A percentile compares a stretch with the other conserved stretches of the same genome.
These are phyloP conservation scores for Pantelozetes paolii DNA, from an alignment of 2,888 invertebrate species.

Conservation along the genomic window DNA sequence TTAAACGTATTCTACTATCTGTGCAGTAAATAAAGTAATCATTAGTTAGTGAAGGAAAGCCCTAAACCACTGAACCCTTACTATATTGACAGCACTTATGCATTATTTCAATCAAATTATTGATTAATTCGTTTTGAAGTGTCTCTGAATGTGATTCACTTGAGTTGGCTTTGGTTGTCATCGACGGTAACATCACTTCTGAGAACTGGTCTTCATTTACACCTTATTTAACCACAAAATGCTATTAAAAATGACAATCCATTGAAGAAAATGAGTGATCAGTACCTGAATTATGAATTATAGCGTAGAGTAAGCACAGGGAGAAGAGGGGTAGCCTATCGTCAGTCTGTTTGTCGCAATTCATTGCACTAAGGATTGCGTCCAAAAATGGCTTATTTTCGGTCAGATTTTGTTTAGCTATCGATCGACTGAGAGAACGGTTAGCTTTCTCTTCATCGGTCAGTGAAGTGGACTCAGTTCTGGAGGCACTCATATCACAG, in stretches of 20 bases:
- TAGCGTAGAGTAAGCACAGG: constrained; percentile 83
- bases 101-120: constrained; percentile 76
- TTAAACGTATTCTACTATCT: constrained; percentile 82
- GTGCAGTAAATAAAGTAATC: constrained; percentile 39
- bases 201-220: constrained; percentile 72
- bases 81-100: constrained; percentile 78
- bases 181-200: constrained; percentile 4
- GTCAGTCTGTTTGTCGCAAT: constrained; percentile 72
- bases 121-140: constrained; percentile 61
- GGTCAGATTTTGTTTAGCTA: constrained; percentile 19
- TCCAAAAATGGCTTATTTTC: constrained; percentile 72
- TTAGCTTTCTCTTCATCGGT: constrained; percentile 81
- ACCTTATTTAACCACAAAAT: constrained; percentile 59
- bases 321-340: constrained; percentile 90
- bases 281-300: constrained; percentile 87
- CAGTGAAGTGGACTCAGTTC: constrained; percentile 61
- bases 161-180: not conserved
- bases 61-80: constrained; percentile 55
- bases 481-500: not conserved
- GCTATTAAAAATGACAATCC: not conserved
- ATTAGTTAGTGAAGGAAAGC: no score
- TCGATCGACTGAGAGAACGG: constrained; percentile 3
- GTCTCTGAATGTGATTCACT: constrained; percentile 50
- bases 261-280: constrained; percentile 48
- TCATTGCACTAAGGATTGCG: constrained; percentile 77